Evolutionary conservation across 2,113 vertebrate genomes (phyloP).

Genomic region (Pseudopodoces humilis): DNA sequence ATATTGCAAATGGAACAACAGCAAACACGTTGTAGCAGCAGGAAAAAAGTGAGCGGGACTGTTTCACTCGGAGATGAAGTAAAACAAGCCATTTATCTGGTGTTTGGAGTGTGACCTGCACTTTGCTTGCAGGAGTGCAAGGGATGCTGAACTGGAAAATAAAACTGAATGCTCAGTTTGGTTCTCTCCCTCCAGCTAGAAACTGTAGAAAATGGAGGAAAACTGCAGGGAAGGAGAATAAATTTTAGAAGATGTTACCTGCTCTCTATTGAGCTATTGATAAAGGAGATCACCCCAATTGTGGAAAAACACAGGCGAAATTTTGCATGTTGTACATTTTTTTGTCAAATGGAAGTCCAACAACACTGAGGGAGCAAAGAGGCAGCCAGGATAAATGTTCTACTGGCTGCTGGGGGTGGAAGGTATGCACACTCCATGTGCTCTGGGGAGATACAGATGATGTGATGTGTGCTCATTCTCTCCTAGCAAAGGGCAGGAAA

Average conservation of each 20-base stretch:
- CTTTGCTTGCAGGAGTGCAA: not conserved
- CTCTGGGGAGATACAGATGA: not conserved
- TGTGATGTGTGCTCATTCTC: not conserved
- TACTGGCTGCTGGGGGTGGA: not conserved
- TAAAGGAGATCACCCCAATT: not conserved
- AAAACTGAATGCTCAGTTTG: constrained; percentile 1
- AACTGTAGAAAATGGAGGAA: not conserved
- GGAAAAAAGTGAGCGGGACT: not conserved
- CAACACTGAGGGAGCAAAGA: not conserved
- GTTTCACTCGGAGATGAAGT: not conserved
- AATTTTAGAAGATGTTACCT: not conserved
- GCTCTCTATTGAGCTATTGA: not conserved
- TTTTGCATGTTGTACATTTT: not conserved
- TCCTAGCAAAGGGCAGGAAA: not conserved
- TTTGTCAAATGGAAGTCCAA: not conserved
- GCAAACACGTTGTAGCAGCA: not conserved
- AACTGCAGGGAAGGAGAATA: not conserved
- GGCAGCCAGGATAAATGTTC: not conserved
- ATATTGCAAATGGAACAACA: constrained; percentile 5
- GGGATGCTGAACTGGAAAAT: constrained; percentile 32
- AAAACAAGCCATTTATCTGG: not conserved
- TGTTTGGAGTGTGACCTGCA: not conserved
- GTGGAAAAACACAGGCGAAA: not conserved
- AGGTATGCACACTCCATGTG: not conserved
- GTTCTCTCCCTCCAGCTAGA: not conserved